Evolutionary conservation across 1,140 invertebrate genomes (phyloP), one percentile per base, ranked within the genome.

Genomic region (Octopus sinensis): DNA sequence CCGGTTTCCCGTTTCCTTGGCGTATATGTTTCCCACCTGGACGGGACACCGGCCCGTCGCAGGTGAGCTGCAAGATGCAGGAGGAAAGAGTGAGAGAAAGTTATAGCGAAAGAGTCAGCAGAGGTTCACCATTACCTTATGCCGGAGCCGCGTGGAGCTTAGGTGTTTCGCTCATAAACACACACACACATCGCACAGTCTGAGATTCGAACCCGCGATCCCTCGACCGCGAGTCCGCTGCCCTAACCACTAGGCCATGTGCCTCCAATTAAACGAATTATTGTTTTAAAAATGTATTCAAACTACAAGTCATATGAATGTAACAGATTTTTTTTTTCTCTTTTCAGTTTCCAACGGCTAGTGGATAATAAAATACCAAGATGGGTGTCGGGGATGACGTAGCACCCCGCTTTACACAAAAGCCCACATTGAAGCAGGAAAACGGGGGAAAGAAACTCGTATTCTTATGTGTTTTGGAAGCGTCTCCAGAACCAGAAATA

Each of bases 401-500:
- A 90, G 96, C 97, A 90, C 97, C 97, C 87, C 97, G 96, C 88
- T 99, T 99, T 93, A 94, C 96, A 89, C 96, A 98, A 93, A 99
- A 99, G 92, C 97, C 97, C 62, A 93, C 96, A 54, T 98, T 99
- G 89, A 94, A 96, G 91, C 97, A 99, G 91, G 97, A 98, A 91
- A 97, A 98, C 89, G 96, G 98, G 92, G 90, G 90, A 9, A 86
- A 89, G 71, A 82, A 84, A 78, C 85, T 90, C n/a, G 88, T 90
- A 54, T 90, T 91, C 82, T 84, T 88, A 78, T 90, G 89, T 82
- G 85, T 86, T 12, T 81, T 91, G 77, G 89, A 91, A 82, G 89
- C 89, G 12, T 87, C 86, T 71, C 90, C 90, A 7, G 86, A 89
- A 82, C 89, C 90, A 52, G 87, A 88, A 13, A 87, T 91, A 73